phyloP scores from a whole-genome alignment of 2,797 vertebrate genomes.

The Halcyon leucocephala region DNA sequence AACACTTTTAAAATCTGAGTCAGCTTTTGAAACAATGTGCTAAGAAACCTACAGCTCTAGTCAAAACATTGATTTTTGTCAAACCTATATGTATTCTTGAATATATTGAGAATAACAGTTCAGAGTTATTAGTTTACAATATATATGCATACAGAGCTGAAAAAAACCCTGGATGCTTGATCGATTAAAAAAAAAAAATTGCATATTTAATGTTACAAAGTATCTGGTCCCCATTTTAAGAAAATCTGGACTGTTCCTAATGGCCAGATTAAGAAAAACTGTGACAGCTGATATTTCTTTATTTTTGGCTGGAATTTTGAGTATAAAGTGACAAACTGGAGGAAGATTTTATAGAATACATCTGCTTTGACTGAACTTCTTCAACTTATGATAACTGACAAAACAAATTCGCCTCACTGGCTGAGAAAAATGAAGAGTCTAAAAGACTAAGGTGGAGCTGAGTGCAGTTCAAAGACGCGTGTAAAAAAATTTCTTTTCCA shows the following conservation, averaged over 20 bases:
- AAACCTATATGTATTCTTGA: not conserved
- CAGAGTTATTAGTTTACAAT: not conserved
- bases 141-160: not conserved
- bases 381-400: not conserved
- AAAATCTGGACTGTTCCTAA: not conserved
- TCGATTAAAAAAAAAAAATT: not conserved
- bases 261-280: not conserved
- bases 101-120: not conserved
- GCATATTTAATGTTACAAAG: not conserved
- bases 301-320: not conserved
- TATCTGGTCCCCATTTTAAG: not conserved
- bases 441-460: not conserved
- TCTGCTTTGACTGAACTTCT: not conserved
- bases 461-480: not conserved
- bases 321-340: not conserved
- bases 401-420: not conserved
- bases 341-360: not conserved
- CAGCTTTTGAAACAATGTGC: not conserved
- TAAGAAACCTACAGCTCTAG: not conserved
- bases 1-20: slow-evolving; percentile 8
- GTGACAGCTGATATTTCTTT: not conserved
- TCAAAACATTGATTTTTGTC: not conserved
- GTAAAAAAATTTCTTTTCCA: not conserved
- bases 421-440: not conserved
- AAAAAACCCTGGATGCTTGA: not conserved